Percentiles rank a stretch among this genome's conserved stretches.
phyloP scores from a whole-genome alignment of 2,888 invertebrate genomes.

The Myathropa florea region DNA sequence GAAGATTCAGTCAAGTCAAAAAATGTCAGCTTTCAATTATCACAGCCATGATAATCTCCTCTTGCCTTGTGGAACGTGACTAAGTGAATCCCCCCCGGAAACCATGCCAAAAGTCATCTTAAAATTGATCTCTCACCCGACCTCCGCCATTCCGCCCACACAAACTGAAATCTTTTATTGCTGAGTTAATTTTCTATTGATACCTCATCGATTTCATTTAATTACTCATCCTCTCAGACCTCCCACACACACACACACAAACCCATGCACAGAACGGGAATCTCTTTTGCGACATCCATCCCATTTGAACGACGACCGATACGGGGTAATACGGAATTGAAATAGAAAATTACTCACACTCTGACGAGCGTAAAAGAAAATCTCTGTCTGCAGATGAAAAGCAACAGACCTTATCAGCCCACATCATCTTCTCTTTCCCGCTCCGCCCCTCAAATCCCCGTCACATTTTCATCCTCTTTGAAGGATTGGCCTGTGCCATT shows the following conservation, averaged over 20 bases:
- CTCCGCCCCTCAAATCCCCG: not conserved
- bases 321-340: not conserved
- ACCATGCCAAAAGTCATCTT: not conserved
- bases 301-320: not conserved
- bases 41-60: not conserved
- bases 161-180: not conserved
- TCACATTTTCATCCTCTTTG: slow-evolving; percentile 42
- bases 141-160: not conserved
- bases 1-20: not conserved
- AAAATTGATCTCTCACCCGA: not conserved
- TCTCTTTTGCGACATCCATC: slow-evolving; percentile 3
- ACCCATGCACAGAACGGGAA: slow-evolving; percentile 1
- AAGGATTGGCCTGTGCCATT: slow-evolving; percentile 14
- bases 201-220: slow-evolving; percentile 62
- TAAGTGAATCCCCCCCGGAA: not conserved
- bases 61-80: not conserved
- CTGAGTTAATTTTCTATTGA: slow-evolving; percentile 41
- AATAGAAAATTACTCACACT: slow-evolving; percentile 65
- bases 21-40: not conserved
- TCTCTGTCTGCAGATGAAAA: slow-evolving; percentile 58
- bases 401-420: slow-evolving; percentile 60
- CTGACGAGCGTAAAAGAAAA: slow-evolving; percentile 42
- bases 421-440: slow-evolving; percentile 35
- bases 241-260: not conserved
- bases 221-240: slow-evolving; percentile 48